A percentile compares a stretch with the other conserved stretches of the same genome.
Evolutionary conservation across 2,888 invertebrate genomes (phyloP).

Genomic region (Phaedon cochleariae): DNA sequence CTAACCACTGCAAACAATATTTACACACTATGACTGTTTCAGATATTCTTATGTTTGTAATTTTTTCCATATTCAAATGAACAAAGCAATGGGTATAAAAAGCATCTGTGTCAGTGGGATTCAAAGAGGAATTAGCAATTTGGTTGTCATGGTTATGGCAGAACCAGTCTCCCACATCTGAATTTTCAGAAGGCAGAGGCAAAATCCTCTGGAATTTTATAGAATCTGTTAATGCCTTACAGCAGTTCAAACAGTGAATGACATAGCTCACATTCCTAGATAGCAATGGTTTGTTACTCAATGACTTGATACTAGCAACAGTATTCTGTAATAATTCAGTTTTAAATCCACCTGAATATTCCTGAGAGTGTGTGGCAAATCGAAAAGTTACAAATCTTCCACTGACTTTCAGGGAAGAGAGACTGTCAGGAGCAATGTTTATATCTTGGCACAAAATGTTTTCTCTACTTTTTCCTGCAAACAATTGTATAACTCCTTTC

Average conservation of each 20-base stretch:
- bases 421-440: slow-evolving; percentile 50
- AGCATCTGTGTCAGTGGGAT: slow-evolving; percentile 66
- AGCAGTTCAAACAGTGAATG: slow-evolving; percentile 62
- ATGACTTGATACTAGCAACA: slow-evolving; percentile 29
- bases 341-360: slow-evolving; percentile 50
- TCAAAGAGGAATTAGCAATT: slow-evolving; percentile 50
- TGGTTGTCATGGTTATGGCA: slow-evolving; percentile 65
- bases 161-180: slow-evolving; percentile 73
- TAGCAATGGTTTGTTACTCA: slow-evolving; percentile 54
- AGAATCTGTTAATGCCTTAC: slow-evolving; percentile 45
- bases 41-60: slow-evolving; percentile 63
- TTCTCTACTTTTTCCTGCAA: slow-evolving; percentile 32
- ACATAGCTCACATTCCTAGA: slow-evolving; percentile 63
- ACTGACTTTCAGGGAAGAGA: slow-evolving; percentile 52
- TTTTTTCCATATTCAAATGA: slow-evolving; percentile 54
- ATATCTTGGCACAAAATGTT: slow-evolving; percentile 44
- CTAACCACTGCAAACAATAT: slow-evolving; percentile 69
- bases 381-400: slow-evolving; percentile 56
- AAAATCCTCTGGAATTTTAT: slow-evolving; percentile 67
- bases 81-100: slow-evolving; percentile 69
- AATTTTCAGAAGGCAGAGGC: slow-evolving; percentile 69
- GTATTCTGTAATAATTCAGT: slow-evolving; percentile 50
- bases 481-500: slow-evolving; percentile 44
- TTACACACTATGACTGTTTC: slow-evolving; percentile 68
- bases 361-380: slow-evolving; percentile 48